Evolutionary conservation across 2,797 vertebrate genomes (phyloP), one percentile per base, ranked within the genome.

Genomic region (Iguana delicatissima): DNA sequence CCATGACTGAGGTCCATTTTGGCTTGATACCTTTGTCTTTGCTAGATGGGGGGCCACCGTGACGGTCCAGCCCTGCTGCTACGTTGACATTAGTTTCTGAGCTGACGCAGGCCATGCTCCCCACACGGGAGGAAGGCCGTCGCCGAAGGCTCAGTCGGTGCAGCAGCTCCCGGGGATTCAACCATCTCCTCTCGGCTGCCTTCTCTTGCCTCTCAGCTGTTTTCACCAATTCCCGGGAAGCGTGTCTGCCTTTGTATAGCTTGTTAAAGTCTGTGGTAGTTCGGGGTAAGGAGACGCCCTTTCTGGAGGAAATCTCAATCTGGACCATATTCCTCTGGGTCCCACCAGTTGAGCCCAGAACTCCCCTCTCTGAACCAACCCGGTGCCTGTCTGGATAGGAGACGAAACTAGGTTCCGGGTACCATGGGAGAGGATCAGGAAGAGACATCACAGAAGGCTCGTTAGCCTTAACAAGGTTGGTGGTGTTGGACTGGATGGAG

Each of bases 1-100:
- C 98, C 67, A 98, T 95, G 0, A 98, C 98, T 18, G 98, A 98
- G 0, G 97, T 96, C 98, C 98, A 98, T 86, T 97, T 97, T 29
- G 95, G 94, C 72, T 93, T 94, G 94, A 86, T 95, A 86, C 87
- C 96, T 95, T 79, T 91, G 26, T 81, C 67, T 22, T 57, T 69
- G 42, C 82, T 32, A 2, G 22, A 2, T 4, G 79, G 91, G 13
- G 52, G 55, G 32, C 83, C 80, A 1, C 84, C 6, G 62, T 77
- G 84, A 35, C 96, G 93, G 87, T 95, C 84, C 10, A 50, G 67
- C 13, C 80, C 80, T 0, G 59, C 59, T 0, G 72, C 82, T 0
- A 26, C 24, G 4, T 80, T 52, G 20, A 93, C 80, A 0, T 89
- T 91, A 26, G 82, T 67, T 42, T 92, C 93, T 0, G 91, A 92